These are phyloP conservation scores for Craterocephalus amniculus DNA, from an alignment of 2,797 vertebrate species.

Conservation along the genomic window DNA sequence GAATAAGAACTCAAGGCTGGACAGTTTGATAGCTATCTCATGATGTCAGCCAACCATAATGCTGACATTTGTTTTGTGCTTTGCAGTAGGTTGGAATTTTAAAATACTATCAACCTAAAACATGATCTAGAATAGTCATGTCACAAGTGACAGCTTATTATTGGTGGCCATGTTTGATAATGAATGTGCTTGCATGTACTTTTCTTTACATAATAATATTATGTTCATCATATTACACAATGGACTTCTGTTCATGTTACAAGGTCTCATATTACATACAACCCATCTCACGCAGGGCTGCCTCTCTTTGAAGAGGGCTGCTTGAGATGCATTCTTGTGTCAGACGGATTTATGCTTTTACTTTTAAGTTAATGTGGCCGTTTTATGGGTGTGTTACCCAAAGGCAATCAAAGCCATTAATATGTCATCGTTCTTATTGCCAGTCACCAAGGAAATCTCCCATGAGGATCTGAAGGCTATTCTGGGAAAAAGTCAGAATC, in stretches of 20 bases:
- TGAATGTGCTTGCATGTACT: neutral
- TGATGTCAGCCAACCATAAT: neutral
- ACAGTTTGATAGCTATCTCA: neutral
- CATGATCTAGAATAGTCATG: neutral
- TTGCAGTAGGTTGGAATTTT: too few species aligned
- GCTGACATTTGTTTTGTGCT: neutral
- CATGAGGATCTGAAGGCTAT: constrained; percentile 79
- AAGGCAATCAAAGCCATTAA: neutral
- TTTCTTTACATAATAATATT: neutral
- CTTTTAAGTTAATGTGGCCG: neutral
- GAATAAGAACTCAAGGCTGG: neutral
- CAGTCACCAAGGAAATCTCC: constrained; percentile 68
- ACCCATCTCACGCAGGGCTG: neutral
- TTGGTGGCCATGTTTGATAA: neutral
- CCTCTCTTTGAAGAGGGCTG: neutral
- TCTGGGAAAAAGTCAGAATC: constrained; percentile 63
- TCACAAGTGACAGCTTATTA: neutral
- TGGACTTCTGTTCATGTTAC: too few species aligned
- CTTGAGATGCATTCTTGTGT: neutral
- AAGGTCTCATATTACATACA: neutral
- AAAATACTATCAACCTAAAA: too few species aligned
- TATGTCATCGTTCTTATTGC: neutral
- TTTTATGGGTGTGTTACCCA: neutral
- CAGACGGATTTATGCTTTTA: neutral
- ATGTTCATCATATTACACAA: too few species aligned